Evolutionary conservation across 2,797 vertebrate genomes (phyloP), one percentile per base, ranked within the genome.

Genomic region (Malurus splendens): DNA sequence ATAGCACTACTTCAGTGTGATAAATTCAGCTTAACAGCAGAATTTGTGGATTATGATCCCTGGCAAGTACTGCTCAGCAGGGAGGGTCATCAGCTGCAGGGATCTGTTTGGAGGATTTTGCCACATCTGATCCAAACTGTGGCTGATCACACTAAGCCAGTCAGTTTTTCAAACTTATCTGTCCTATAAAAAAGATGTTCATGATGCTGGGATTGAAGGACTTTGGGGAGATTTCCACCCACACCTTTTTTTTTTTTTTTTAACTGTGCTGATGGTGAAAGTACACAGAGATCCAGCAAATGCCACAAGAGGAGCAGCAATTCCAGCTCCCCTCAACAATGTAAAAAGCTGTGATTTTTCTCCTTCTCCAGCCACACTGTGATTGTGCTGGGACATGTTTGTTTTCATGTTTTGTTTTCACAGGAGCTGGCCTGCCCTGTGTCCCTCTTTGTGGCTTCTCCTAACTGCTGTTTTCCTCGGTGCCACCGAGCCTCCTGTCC

Each of bases 381-480:
- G 75, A 50, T 14, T 57, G 86, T 59, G 79, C 62, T 52, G 91
- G 95, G 86, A 52, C 70, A 51, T 73, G 90, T 89, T 95, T 89
- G 82, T 64, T 84, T 87, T 74, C 32, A 15, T 70, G 67, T 77
- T 85, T 90, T 95, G 87, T 94, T 97, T 94, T 95, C 55, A 95
- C 87, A 96, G 61, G 65, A 94, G 95, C 91, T 80, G 81, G 89
- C 83, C 80, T 94, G 86, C 93, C 92, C 96, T 93, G 45, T 87
- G 92, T 94, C 93, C 91, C 89, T 77, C 87, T 91, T 77, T 95
- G 96, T 81, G 97, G 96, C 89, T 93, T 96, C 93, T 93, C 88
- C 74, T 94, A 96, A 96, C 86, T 89, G 95, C 73, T 96, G 94
- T 93, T 96, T 96, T 95, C 90, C 91, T 75, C 84, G 82, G 89